Evolutionary conservation across 1,140 invertebrate genomes (phyloP).

Genomic region (Psix sp.): DNA sequence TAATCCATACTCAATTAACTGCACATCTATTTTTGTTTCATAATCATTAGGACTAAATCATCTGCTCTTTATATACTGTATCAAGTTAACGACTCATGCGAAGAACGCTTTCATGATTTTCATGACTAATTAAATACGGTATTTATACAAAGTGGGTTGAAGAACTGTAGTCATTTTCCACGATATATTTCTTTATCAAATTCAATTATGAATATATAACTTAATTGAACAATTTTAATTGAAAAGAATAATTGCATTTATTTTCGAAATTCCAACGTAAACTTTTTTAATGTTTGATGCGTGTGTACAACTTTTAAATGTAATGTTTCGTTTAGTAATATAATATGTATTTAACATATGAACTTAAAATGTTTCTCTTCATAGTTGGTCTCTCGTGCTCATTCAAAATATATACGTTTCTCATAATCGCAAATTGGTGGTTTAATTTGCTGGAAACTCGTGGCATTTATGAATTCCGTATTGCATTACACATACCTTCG

Average conservation of each 20-base stretch:
- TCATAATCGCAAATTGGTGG: slow-evolving; percentile 50
- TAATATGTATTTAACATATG: slow-evolving; percentile 9
- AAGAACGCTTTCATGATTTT: no score
- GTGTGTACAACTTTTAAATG: no score
- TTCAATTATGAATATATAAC: no score
- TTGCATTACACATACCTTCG: slow-evolving; percentile 17
- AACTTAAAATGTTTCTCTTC: slow-evolving; percentile 3
- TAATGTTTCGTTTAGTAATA: no score
- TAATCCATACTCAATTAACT: slow-evolving; percentile 12
- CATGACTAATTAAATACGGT: no score
- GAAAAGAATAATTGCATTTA: no score
- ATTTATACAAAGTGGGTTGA: no score
- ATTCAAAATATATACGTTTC: slow-evolving; percentile 28
- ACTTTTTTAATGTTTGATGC: no score
- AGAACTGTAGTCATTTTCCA: no score
- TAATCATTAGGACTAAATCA: slow-evolving; percentile 3
- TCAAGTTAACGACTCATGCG: slow-evolving; percentile 3
- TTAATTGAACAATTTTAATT: no score
- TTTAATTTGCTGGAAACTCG: slow-evolving; percentile 51
- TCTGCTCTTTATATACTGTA: not conserved
- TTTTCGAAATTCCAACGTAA: no score
- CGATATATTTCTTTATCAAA: no score
- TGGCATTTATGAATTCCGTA: slow-evolving; percentile 38
- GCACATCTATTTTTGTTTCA: not conserved
- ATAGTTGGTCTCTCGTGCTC: slow-evolving; percentile 16